These are phyloP conservation scores for Oryzias sinensis DNA, from an alignment of 2,797 vertebrate genomes.

Conservation along the genomic window DNA sequence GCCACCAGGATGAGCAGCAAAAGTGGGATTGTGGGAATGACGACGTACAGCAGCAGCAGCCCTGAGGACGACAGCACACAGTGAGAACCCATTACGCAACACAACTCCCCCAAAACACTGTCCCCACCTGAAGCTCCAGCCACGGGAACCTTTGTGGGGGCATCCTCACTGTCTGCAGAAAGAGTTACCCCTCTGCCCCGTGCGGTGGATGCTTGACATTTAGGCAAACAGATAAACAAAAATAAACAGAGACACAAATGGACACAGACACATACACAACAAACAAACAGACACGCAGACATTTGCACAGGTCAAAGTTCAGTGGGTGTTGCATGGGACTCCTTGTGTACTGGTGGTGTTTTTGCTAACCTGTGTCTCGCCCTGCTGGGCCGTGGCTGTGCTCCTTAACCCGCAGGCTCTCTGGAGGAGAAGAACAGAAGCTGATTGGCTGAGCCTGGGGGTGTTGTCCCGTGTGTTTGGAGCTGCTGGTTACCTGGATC, in stretches of 20 bases:
- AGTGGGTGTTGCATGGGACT: too few species aligned
- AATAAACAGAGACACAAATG: background rate
- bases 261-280: background rate
- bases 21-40: constrained; percentile 93
- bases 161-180: constrained; percentile 71
- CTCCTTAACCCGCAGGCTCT: constrained; percentile 73
- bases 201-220: constrained; percentile 39
- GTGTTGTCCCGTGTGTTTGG: too few species aligned
- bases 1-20: constrained; percentile 94
- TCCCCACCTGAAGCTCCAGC: constrained; percentile 79
- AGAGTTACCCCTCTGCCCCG: constrained; percentile 74
- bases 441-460: constrained; percentile 10
- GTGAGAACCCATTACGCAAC: background rate
- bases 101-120: background rate
- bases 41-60: constrained; percentile 90
- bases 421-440: constrained; percentile 34
- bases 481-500: constrained; percentile 71
- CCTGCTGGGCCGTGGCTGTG: constrained; percentile 59
- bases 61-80: constrained; percentile 69
- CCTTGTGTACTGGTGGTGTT: too few species aligned
- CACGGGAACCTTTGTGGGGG: constrained; percentile 79
- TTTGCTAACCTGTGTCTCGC: constrained; percentile 60
- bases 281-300: background rate
- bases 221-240: constrained; percentile 63
- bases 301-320: too few species aligned